Conservation (phyloP, 2,888 invertebrate genomes). For the Chaitophorus viminalis region DNA sequence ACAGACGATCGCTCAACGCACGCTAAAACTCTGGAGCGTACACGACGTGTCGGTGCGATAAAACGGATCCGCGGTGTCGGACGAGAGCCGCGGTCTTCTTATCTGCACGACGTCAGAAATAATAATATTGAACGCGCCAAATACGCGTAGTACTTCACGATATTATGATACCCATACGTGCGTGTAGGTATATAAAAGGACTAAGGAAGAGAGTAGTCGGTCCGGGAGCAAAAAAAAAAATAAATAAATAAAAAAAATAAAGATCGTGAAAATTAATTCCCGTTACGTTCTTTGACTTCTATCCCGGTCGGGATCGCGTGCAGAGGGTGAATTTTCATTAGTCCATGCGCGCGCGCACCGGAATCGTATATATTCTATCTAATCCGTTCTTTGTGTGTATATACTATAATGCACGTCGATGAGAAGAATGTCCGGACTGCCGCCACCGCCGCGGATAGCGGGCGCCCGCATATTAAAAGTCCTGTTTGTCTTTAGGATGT, state of each 20-base stretch:
- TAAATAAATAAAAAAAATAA: no score
- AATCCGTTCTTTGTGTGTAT: slow-evolving; percentile 60
- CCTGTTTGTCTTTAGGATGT: slow-evolving; percentile 61
- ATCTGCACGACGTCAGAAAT: slow-evolving; percentile 44
- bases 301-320: slow-evolving; percentile 3
- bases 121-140: neutral
- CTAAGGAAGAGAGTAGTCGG: neutral
- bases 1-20: slow-evolving; percentile 2
- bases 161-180: no score
- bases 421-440: slow-evolving; percentile 50
- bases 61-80: neutral
- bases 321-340: slow-evolving; percentile 61
- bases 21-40: neutral
- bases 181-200: neutral
- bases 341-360: slow-evolving; percentile 12
- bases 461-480: slow-evolving; percentile 60
- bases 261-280: slow-evolving; percentile 52
- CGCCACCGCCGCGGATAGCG: slow-evolving; percentile 45
- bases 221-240: neutral
- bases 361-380: slow-evolving; percentile 55
- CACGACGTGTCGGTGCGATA: neutral
- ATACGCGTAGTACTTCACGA: no score
- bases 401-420: slow-evolving; percentile 6
- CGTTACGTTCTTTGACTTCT: slow-evolving; percentile 55
- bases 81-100: neutral